Base-by-base conservation (phyloP, 2,888 invertebrate genomes). In the Watsonalla cultraria region DNA sequence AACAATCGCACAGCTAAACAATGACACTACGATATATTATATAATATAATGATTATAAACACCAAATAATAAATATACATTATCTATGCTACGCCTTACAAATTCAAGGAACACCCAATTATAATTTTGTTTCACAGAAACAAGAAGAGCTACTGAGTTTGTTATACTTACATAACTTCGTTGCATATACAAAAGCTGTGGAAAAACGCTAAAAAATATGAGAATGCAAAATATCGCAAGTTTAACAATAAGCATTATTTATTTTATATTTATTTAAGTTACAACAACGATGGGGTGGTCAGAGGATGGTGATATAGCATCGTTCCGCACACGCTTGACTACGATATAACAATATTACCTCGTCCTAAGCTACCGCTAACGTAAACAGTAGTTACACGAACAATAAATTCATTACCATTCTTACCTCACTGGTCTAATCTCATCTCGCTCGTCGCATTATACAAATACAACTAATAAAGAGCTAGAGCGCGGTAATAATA, bases 161-260 rank as follows among this genome's bases (percentile, higher is more conserved):
- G 58, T 45, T 9, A 46, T 63, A 63, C 68, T 66, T 71, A 69
- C 55, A 72, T 69, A 35, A 78, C 69, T 80, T 85, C 85, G 85
- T 84, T 85, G 84, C 82, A 82, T 71, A 72, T 73, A 78, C 68
- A 81, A 78, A 77, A 83, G 78, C 78, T 66, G 76, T 72, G 72
- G 74, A 70, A 65, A 65, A 66, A 62, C 62, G 63, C 64, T 69
- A 64, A 6, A 24, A 47, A 15, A n/a, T 24, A 39, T 34, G 8
- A 33, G 14, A 51, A 45, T 49, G 33, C 49, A 47, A 52, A 14
- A 39, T 35, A 54, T 48, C 14, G 48, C 46, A 47, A 46, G 34
- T 9, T 39, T 37, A 33, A 7, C n/a, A 33, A 13, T 24, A 35
- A 47, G 42, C 42, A 11, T 52, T 45, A 51, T 24, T 37, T 45